These are phyloP conservation scores for Garra rufa DNA, from an alignment of 2,113 vertebrate genomes.

Conservation along the genomic window DNA sequence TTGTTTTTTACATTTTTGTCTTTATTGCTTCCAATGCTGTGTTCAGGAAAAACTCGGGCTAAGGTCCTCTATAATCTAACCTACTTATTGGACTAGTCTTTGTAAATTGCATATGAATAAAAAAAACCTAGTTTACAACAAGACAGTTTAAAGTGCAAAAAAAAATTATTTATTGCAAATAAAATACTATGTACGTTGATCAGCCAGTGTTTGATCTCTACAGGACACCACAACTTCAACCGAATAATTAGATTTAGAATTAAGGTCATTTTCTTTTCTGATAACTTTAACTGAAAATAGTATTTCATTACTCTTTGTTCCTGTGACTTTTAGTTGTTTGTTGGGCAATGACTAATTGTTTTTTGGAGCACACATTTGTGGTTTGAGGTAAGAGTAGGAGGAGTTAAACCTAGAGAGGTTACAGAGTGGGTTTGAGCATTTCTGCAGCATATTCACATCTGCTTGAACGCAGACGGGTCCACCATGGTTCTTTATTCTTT, in stretches of 20 bases:
- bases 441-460: neutral
- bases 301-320: neutral
- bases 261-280: neutral
- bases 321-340: neutral
- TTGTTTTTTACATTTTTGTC: too few species aligned
- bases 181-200: too few species aligned
- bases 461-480: neutral
- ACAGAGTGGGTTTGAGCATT: neutral
- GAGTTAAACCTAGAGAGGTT: neutral
- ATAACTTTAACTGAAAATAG: neutral
- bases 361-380: neutral
- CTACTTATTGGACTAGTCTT: too few species aligned
- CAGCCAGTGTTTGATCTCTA: neutral
- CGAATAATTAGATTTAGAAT: neutral
- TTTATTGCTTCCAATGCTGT: neutral
- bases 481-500: neutral
- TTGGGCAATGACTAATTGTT: neutral
- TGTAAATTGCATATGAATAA: neutral
- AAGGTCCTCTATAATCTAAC: neutral
- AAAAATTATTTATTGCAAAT: too few species aligned
- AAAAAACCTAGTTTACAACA: too few species aligned
- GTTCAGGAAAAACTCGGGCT: neutral
- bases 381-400: neutral
- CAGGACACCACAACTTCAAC: too few species aligned
- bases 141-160: neutral